phyloP scores from a whole-genome alignment of 2,113 vertebrate genomes.

The Monarcha castaneiventris region DNA sequence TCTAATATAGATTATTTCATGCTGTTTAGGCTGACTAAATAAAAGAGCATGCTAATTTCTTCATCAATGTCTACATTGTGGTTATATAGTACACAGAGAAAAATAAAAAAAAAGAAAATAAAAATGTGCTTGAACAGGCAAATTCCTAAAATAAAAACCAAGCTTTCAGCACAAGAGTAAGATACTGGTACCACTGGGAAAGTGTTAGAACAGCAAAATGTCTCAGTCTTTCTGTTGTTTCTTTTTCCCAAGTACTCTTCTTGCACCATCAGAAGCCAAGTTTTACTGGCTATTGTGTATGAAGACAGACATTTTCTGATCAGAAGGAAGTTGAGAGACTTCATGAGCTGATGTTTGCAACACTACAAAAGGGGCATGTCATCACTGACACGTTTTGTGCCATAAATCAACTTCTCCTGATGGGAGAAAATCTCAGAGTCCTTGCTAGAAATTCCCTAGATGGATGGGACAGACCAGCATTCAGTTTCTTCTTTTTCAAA shows the following conservation, averaged over 20 bases:
- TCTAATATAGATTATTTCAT: constrained; percentile 1
- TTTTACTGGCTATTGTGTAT: not conserved
- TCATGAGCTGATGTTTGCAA: not conserved
- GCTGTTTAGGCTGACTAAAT: not conserved
- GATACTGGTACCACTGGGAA: not conserved
- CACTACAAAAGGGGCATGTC: not conserved
- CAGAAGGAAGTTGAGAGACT: not conserved
- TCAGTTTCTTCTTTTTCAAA: too few species aligned
- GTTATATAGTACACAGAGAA: not conserved
- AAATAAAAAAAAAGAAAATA: not conserved
- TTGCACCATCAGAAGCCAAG: not conserved
- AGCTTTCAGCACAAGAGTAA: not conserved
- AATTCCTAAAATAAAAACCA: not conserved
- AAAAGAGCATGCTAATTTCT: not conserved
- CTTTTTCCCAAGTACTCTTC: not conserved
- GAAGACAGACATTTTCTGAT: not conserved
- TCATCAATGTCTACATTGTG: not conserved
- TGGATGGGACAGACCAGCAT: too few species aligned
- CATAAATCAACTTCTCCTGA: too few species aligned
- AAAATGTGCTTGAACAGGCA: not conserved
- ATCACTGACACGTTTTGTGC: too few species aligned
- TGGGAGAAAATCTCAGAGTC: too few species aligned
- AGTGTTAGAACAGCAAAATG: not conserved
- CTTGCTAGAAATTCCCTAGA: too few species aligned
- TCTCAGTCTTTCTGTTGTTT: not conserved